phyloP scores from a whole-genome alignment of 1,140 invertebrate species.

The Melitaea cinxia region DNA sequence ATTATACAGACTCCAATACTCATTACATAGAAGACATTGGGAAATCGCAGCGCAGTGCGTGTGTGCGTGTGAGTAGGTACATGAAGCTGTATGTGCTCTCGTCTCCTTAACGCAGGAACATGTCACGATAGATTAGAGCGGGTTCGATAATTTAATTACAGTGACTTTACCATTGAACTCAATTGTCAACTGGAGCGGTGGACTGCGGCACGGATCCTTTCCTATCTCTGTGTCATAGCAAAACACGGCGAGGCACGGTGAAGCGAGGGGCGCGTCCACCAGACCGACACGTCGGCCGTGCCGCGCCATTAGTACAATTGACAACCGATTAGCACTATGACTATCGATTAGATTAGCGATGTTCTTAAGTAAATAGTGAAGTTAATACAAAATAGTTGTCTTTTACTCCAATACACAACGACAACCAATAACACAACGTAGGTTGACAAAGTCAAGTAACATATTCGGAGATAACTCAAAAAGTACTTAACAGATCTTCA shows the following conservation, averaged over 20 bases:
- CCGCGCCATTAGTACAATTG: too few relatives aligned
- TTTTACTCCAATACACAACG: too few relatives aligned
- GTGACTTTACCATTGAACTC: constrained; percentile 72
- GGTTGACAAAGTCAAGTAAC: too few relatives aligned
- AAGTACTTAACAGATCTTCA: too few relatives aligned
- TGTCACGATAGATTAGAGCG: constrained; percentile 59
- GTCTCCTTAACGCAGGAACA: constrained; percentile 26
- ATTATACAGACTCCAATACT: not conserved
- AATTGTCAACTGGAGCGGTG: constrained; percentile 51
- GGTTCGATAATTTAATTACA: constrained; percentile 66
- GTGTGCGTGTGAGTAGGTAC: not conserved
- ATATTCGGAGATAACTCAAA: too few relatives aligned
- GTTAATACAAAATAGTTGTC: too few relatives aligned
- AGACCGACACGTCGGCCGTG: too few relatives aligned
- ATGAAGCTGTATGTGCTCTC: not conserved
- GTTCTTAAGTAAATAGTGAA: too few relatives aligned
- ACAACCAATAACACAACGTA: too few relatives aligned
- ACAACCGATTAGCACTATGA: too few relatives aligned
- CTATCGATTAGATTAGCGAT: too few relatives aligned
- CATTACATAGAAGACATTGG: not conserved
- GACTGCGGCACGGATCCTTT: constrained; percentile 8
- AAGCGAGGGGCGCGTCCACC: too few relatives aligned
- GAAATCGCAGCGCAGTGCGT: not conserved
- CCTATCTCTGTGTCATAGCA: constrained; percentile 24
- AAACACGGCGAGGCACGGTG: not conserved